These are phyloP conservation scores for Leucosticte australis DNA, from an alignment of 2,113 vertebrate species.

Conservation along the genomic window DNA sequence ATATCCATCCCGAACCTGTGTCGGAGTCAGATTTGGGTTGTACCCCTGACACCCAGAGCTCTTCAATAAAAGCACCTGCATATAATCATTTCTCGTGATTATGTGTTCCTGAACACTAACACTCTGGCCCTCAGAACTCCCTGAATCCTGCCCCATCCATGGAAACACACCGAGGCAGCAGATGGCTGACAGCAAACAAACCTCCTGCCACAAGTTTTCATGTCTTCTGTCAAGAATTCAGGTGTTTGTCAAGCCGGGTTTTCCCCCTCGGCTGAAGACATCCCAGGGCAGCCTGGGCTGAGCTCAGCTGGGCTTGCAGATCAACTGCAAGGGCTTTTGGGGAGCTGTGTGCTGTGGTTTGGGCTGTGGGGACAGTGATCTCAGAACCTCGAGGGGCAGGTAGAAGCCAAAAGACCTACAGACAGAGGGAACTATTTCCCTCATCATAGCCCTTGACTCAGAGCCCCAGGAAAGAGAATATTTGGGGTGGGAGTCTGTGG, in stretches of 20 bases:
- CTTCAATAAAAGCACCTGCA: too few species aligned
- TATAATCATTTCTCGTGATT: too few species aligned
- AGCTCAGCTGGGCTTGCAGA: not conserved
- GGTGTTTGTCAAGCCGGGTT: not conserved
- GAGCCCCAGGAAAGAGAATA: not conserved
- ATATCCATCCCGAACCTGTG: too few species aligned
- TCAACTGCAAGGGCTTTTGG: not conserved
- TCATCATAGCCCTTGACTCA: not conserved
- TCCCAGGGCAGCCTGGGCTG: not conserved
- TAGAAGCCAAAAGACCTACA: not conserved
- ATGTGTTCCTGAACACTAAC: too few species aligned
- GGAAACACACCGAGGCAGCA: constrained; percentile 14
- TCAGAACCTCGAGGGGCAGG: not conserved
- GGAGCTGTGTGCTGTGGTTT: not conserved
- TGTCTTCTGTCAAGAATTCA: not conserved
- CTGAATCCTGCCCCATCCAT: not conserved
- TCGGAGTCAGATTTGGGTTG: too few species aligned
- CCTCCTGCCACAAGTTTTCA: constrained; percentile 1
- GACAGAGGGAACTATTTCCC: not conserved
- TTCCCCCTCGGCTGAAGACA: not conserved
- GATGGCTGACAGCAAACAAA: constrained; percentile 29
- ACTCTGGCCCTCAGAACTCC: not conserved
- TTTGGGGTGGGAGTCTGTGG: not conserved
- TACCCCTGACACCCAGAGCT: too few species aligned
- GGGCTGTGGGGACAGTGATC: not conserved